A percentile compares a stretch with the other conserved stretches of the same genome.
These are phyloP conservation scores for Spatulosminthurus flaviceps DNA, from an alignment of 2,888 invertebrate species.

Conservation along the genomic window DNA sequence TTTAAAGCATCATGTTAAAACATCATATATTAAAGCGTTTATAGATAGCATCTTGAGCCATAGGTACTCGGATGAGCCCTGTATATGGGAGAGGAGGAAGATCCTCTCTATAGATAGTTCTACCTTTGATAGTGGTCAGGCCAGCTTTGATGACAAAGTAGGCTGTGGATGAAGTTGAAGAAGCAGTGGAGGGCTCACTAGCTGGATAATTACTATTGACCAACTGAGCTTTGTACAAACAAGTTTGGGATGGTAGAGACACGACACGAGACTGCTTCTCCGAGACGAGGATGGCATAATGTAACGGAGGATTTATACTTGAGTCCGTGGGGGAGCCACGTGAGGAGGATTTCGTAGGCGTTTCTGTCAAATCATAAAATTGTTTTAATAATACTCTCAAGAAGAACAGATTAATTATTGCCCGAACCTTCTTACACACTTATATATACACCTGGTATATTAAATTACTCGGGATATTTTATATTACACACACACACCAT, in stretches of 20 bases:
- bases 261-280: conserved; percentile 95
- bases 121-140: conserved; percentile 90
- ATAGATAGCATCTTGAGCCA: too few relatives aligned
- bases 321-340: conserved; percentile 65
- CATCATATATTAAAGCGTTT: too few relatives aligned
- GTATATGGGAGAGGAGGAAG: too few relatives aligned
- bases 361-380: conserved; percentile 62
- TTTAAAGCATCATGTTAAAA: too few relatives aligned
- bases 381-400: too few relatives aligned
- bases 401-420: too few relatives aligned
- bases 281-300: conserved; percentile 91
- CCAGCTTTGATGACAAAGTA: conserved; percentile 91
- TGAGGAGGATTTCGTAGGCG: conserved; percentile 65
- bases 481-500: too few relatives aligned
- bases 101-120: too few relatives aligned
- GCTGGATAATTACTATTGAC: conserved; percentile 38
- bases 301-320: conserved; percentile 75
- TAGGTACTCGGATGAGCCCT: too few relatives aligned
- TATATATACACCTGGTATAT: too few relatives aligned
- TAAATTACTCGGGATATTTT: too few relatives aligned
- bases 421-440: too few relatives aligned
- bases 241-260: conserved; percentile 93
- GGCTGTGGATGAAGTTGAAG: conserved; percentile 31
- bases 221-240: conserved; percentile 86
- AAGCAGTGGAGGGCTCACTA: neutral